Conservation (phyloP, 1,140 invertebrate genomes). For the Amphibalanus amphitrite region DNA sequence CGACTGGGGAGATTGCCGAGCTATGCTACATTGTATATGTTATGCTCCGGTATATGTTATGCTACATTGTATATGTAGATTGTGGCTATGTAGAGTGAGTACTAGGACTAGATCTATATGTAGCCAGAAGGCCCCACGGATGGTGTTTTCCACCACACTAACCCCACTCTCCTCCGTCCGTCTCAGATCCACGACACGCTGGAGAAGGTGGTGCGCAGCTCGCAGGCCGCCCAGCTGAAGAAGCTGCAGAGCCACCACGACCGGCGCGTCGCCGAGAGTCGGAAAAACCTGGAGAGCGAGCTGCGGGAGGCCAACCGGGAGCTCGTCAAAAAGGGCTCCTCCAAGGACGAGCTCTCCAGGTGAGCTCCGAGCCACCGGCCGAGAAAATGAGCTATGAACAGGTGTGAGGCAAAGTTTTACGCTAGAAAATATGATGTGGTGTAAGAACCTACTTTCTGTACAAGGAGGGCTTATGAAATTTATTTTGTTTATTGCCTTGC, state of each 20-base stretch:
- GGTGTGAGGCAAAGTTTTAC: no score
- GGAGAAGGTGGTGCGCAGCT: constrained; percentile 57
- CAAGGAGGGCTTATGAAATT: no score
- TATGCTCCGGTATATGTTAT: background rate
- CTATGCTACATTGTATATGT: background rate
- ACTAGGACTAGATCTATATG: constrained; percentile 5
- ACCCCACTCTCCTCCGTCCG: constrained; percentile 9
- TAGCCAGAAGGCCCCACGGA: no score
- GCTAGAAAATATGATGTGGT: no score
- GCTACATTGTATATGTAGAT: background rate
- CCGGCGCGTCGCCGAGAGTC: constrained; percentile 59
- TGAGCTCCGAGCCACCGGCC: background rate
- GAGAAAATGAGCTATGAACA: no score
- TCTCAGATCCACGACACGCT: constrained; percentile 35
- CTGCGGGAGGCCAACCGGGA: background rate
- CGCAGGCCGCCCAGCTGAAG: constrained; percentile 62
- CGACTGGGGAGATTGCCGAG: background rate
- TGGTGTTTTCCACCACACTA: no score
- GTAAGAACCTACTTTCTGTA: no score
- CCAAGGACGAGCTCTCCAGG: background rate
- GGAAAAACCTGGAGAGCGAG: constrained; percentile 33
- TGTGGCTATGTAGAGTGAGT: background rate
- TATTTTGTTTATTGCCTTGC: no score
- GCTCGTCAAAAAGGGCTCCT: background rate
- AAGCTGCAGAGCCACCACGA: constrained; percentile 46